These are phyloP conservation scores for Crambe crambe DNA, from an alignment of 37 sponge, comb jelly and placozoan genomes.

Conservation along the genomic window DNA sequence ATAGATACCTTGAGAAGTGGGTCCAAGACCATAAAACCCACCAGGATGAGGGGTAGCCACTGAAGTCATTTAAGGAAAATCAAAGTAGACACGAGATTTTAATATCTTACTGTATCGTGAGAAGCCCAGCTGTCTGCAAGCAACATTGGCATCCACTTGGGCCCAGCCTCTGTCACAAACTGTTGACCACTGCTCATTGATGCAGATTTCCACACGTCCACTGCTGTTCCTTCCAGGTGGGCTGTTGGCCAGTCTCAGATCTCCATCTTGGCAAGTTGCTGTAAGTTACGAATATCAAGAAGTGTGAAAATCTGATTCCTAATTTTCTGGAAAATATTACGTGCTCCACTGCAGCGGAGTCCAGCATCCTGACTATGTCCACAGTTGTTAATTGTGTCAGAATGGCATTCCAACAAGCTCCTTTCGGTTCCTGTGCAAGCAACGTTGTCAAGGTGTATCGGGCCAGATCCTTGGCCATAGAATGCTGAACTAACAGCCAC, in stretches of 20 bases:
- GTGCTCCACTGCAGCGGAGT: constrained; percentile 18
- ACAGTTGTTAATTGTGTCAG: constrained; percentile 3
- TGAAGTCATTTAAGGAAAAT: not conserved
- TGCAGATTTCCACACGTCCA: constrained; percentile 27
- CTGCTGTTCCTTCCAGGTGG: not conserved
- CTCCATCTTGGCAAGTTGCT: not conserved
- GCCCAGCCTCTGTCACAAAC: constrained; percentile 21
- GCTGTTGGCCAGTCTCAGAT: not conserved
- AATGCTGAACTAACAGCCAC: not conserved
- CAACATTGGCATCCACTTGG: constrained; percentile 5
- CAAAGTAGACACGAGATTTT: too few relatives aligned
- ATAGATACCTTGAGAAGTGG: not conserved
- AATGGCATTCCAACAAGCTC: constrained; percentile 10
- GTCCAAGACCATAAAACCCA: not conserved
- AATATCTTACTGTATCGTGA: constrained; percentile 12
- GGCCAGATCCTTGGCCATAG: constrained; percentile 32
- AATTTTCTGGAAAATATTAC: too few relatives aligned
- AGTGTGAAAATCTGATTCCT: too few relatives aligned
- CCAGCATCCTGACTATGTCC: constrained; percentile 43
- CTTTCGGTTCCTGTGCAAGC: constrained; percentile 22
- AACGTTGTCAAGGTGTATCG: constrained; percentile 36
- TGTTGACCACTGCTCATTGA: constrained; percentile 18
- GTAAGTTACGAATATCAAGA: too few relatives aligned
- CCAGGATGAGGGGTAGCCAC: not conserved
- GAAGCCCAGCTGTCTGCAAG: constrained; percentile 47